Evolutionary conservation across 2,888 invertebrate genomes (phyloP), one percentile per base, ranked within the genome.

Genomic region (Spilosoma lubricipeda): DNA sequence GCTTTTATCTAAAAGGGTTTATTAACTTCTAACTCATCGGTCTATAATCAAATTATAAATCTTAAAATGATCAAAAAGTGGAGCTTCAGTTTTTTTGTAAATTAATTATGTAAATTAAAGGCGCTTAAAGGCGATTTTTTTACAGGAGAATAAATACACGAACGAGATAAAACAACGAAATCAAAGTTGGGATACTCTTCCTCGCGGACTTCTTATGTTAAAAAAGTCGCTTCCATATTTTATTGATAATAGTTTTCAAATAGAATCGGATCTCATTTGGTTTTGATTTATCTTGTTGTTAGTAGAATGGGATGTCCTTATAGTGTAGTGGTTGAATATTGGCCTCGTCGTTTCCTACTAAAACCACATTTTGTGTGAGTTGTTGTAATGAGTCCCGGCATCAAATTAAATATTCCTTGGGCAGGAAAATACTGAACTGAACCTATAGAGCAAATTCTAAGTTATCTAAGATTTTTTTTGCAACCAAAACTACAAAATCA

Each of bases 81-180:
- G 18, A 36, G 36, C 15, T 69, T n/a, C 30, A 33, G 33, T 67
- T 67, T 48, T 33, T 48, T 67, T 23, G 48, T 56, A 33, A 30
- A 48, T 67, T 67, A 33, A 30, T 48, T 30, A 67, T 48, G 67
- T 67, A 33, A 48, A 48, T 67, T n/a, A n/a, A n/a, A n/a, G n/a
- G n/a, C n/a, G n/a, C 11, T 42, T 48, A 48, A 48, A 48, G 36
- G 33, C 3, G 27, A 5, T 27, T 18, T 67, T 30, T 39, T 8
- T 20, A 2, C n/a, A 15, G 20, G 20, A 30, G 67, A 23, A 9
- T 30, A 20, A 45, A 30, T 27, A 20, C 9, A 42, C 27, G 23
- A 67, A 42, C 27, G 23, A 67, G 18, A 67, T 15, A 42, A 42
- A 30, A 9, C 13, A n/a, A 39, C 5, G n/a, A n/a, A 39, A 5